Conservation (phyloP, 1,140 invertebrate genomes). For the Sogatella furcifera region DNA sequence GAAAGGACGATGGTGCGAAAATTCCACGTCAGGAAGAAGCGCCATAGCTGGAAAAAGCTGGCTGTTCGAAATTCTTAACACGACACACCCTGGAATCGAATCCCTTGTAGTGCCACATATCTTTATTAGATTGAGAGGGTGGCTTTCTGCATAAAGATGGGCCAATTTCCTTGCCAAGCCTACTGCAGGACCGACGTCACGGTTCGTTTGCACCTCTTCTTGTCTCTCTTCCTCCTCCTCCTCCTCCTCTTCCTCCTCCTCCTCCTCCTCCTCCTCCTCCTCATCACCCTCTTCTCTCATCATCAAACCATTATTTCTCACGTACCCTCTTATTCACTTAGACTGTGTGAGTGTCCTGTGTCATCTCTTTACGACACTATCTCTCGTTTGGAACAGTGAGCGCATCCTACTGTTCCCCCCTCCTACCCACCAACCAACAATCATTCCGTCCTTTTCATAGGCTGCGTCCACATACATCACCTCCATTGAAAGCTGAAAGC, state of each 20-base stretch:
- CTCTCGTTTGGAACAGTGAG: conserved; percentile 2
- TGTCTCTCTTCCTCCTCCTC: conserved; percentile 8
- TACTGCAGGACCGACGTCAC: neutral
- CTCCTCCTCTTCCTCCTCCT: conserved; percentile 25
- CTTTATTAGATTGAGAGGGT: conserved; percentile 9
- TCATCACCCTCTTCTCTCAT: conserved; percentile 14
- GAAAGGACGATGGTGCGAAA: too few species aligned
- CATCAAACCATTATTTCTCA: neutral
- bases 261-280: conserved; percentile 23
- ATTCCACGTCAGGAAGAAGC: too few species aligned
- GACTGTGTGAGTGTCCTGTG: neutral
- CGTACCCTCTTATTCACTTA: conserved; percentile 5
- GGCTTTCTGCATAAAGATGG: conserved; percentile 11
- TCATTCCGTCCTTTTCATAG: conserved; percentile 18
- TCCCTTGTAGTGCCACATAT: conserved; percentile 7
- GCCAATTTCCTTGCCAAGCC: neutral
- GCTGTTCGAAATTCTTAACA: too few species aligned
- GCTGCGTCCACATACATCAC: conserved; percentile 4
- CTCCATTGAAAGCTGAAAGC: neutral
- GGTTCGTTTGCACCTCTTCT: conserved; percentile 19
- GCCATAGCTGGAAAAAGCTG: too few species aligned
- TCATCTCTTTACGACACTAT: conserved; percentile 1
- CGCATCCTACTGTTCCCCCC: conserved; percentile 13
- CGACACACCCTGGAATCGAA: conserved; percentile 1
- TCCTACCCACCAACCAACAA: conserved; percentile 13